These are phyloP conservation scores for Drosophila erecta DNA, from an alignment of 1,140 invertebrate genomes.

Conservation along the genomic window DNA sequence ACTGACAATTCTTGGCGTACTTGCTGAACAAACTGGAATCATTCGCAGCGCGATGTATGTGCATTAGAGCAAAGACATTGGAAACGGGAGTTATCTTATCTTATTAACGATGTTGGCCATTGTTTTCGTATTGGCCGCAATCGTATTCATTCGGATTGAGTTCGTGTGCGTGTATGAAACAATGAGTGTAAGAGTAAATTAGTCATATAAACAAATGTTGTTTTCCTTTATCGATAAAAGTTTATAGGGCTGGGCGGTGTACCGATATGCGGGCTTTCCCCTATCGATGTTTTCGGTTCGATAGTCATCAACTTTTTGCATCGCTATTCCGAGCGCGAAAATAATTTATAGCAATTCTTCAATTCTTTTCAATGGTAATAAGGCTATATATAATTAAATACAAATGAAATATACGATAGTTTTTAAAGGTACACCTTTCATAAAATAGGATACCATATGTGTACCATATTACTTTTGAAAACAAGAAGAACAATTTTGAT, in stretches of 20 bases:
- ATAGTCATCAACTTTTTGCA: neutral
- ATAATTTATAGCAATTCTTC: neutral
- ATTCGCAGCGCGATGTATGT: slow-evolving; percentile 32
- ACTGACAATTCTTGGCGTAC: slow-evolving; percentile 14
- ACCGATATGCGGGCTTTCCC: neutral
- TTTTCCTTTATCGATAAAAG: slow-evolving; percentile 15
- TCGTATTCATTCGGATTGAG: slow-evolving; percentile 22
- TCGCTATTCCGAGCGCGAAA: slow-evolving; percentile 5
- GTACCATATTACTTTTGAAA: too few species aligned
- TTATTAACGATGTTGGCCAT: slow-evolving; percentile 46
- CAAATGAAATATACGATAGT: too few species aligned
- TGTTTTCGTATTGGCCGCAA: slow-evolving; percentile 34
- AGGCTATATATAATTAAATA: too few species aligned
- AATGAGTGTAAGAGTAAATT: slow-evolving; percentile 20
- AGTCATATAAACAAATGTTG: slow-evolving; percentile 40
- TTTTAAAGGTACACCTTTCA: too few species aligned
- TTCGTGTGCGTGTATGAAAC: slow-evolving; percentile 1
- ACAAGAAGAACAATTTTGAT: too few species aligned
- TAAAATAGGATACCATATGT: too few species aligned
- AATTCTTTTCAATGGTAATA: too few species aligned
- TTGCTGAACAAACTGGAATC: slow-evolving; percentile 37
- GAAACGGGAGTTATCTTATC: slow-evolving; percentile 36
- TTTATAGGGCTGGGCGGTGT: slow-evolving; percentile 3
- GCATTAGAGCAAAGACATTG: slow-evolving; percentile 28
- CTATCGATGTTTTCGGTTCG: neutral